Evolutionary conservation across 2,888 invertebrate species (phyloP).

Genomic region (Pseudanteris insignis): DNA sequence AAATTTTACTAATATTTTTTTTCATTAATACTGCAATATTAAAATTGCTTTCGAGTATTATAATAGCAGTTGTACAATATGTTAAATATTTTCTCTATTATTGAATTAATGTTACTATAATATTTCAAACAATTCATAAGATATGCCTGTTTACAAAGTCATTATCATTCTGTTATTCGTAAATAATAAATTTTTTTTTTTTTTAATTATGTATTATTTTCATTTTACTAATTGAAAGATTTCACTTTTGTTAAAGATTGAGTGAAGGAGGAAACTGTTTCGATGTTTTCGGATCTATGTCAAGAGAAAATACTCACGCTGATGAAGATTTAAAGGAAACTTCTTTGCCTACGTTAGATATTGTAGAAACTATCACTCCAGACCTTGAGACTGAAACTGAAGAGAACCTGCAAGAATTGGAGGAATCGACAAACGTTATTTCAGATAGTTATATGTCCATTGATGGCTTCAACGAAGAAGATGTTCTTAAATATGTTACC

Average conservation of each 20-base stretch:
- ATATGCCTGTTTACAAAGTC: too few species aligned
- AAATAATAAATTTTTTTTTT: not conserved
- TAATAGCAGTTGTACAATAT: not conserved
- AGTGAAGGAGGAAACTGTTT: constrained; percentile 30
- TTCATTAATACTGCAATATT: too few species aligned
- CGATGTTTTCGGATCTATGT: constrained; percentile 27
- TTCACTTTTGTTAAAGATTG: too few species aligned
- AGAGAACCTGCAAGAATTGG: constrained; percentile 36
- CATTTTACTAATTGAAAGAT: too few species aligned
- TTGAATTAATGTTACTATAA: too few species aligned
- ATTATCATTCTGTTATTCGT: too few species aligned
- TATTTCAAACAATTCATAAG: too few species aligned
- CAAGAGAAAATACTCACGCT: constrained; percentile 12
- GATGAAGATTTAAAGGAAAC: constrained; percentile 17
- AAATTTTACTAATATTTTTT: too few species aligned
- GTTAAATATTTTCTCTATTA: not conserved
- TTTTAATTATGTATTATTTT: too few species aligned
- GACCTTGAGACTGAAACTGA: constrained; percentile 27
- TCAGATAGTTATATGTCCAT: constrained; percentile 71
- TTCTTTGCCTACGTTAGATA: constrained; percentile 22
- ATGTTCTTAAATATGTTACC: constrained; percentile 71
- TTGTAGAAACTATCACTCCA: not conserved
- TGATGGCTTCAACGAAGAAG: constrained; percentile 66
- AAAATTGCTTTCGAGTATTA: too few species aligned
- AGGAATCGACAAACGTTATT: constrained; percentile 68